Evolutionary conservation across 2,888 invertebrate species (phyloP), one percentile per base, ranked within the genome.

Genomic region (Epinotia nisella): DNA sequence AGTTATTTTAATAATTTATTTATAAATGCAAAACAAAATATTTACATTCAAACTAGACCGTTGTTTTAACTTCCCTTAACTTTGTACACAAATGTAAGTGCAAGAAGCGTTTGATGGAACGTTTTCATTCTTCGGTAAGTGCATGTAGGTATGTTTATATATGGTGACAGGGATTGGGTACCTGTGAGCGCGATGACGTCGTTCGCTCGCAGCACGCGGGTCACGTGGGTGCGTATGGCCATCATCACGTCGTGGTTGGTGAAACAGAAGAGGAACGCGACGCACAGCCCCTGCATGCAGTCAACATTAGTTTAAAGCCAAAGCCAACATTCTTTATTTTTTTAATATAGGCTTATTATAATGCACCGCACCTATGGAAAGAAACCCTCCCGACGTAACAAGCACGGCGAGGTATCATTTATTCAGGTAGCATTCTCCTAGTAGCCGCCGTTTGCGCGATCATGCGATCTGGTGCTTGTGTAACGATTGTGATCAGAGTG

Each of bases 181-280:
- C n/a, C 89, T 76, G 87, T 87, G 86, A 89, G 84, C 35, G 85
- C 82, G n/a, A 88, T 80, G 15, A 77, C 82, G 11, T 88, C 87
- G 67, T 81, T 81, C 21, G 73, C 79, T 7, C 91, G 90, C 70
- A 89, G 74, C 56, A 83, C 76, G 55, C 94, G 91, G 61, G 93
- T 86, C 2, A 94, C 71, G 53, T 92, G 87, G 0, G 89, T 87
- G 71, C 91, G 91, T 21, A 94, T 82, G 3, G 95, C 95, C 64
- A 92, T 90, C 70, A 94, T 90, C 13, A 97, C 96, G 85, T 97
- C 96, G 76, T 96, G 95, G 87, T 97, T 96, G 77, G 96, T 96
- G 90, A 96, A 97, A 83, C 96, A 96, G 83, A 96, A 96, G 7
- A 97, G 90, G 64, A 96, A 93, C 0, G 96, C 94, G 4, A 96